phyloP scores from a whole-genome alignment of 2,113 vertebrate species.

The Leptobrachium ailaonicum region DNA sequence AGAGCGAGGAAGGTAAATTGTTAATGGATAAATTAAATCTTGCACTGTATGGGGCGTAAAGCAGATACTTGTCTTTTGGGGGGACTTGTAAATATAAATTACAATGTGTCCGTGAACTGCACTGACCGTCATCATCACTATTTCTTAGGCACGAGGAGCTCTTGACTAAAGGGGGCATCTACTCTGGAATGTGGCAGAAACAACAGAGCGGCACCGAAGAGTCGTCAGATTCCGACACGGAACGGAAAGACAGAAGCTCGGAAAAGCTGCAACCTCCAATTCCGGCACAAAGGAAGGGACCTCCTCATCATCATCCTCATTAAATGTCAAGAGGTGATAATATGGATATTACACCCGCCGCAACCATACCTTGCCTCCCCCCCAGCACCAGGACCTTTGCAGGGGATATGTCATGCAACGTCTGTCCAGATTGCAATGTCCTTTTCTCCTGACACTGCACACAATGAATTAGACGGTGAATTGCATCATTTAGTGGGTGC shows the following conservation, averaged over 20 bases:
- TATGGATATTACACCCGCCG: too few species aligned
- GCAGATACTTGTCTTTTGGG: background rate
- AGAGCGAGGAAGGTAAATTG: constrained; percentile 84
- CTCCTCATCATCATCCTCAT: too few species aligned
- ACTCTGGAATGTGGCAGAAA: constrained; percentile 88
- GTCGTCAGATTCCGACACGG: constrained; percentile 66
- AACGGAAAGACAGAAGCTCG: constrained; percentile 65
- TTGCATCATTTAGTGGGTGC: too few species aligned
- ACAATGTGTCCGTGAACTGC: background rate
- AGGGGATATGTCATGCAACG: too few species aligned
- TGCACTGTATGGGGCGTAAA: background rate
- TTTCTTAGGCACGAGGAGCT: constrained; percentile 83
- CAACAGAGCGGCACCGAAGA: constrained; percentile 78
- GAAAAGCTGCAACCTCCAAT: constrained; percentile 76
- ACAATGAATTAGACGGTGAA: too few species aligned
- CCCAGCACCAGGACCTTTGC: too few species aligned
- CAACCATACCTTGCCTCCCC: too few species aligned
- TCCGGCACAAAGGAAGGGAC: constrained; percentile 36
- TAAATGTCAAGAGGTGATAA: too few species aligned
- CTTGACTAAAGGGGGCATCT: constrained; percentile 80
- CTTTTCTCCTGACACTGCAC: too few species aligned
- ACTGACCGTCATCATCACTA: background rate
- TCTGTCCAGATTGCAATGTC: too few species aligned
- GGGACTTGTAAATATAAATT: background rate
- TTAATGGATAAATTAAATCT: background rate